phyloP scores from a whole-genome alignment of 2,888 invertebrate species.

The Drosophila mayaguana region DNA sequence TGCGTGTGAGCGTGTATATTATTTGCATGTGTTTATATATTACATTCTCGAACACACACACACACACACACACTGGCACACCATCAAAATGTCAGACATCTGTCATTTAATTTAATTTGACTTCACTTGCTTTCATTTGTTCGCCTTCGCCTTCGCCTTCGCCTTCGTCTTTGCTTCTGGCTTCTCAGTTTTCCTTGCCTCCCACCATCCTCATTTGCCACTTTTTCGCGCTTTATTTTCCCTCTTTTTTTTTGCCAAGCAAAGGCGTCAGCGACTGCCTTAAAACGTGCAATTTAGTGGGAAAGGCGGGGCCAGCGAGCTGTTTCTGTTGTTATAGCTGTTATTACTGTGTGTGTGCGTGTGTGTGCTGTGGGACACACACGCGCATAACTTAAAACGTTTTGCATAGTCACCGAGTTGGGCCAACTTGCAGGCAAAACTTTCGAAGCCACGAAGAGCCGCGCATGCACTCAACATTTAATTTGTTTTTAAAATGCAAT shows the following conservation, averaged over 20 bases:
- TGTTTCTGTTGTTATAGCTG: conserved; percentile 54
- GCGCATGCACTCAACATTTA: conserved; percentile 37
- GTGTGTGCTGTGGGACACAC: conserved; percentile 41
- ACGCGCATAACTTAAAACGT: conserved; percentile 75
- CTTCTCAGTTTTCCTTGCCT: conserved; percentile 24
- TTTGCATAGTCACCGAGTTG: conserved; percentile 48
- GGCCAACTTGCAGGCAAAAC: conserved; percentile 14
- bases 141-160: conserved; percentile 32
- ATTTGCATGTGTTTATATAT: conserved; percentile 66
- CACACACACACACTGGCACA: conserved; percentile 26
- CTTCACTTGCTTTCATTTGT: conserved; percentile 79
- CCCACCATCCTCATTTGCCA: neutral
- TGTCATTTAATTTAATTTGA: conserved; percentile 81
- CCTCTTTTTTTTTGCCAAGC: conserved; percentile 13
- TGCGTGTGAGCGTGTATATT: conserved; percentile 31
- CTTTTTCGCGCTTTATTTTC: conserved; percentile 6
- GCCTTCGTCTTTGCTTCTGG: conserved; percentile 20
- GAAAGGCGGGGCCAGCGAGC: conserved; percentile 38
- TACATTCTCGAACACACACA: conserved; percentile 19
- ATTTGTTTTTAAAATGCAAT: conserved; percentile 14
- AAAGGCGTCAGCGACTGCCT: conserved; percentile 68
- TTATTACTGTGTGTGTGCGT: conserved; percentile 41
- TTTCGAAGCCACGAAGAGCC: conserved; percentile 39
- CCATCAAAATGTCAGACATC: conserved; percentile 80
- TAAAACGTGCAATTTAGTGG: conserved; percentile 73